phyloP scores from a whole-genome alignment of 2,888 invertebrate genomes.

The Diogma glabrata region DNA sequence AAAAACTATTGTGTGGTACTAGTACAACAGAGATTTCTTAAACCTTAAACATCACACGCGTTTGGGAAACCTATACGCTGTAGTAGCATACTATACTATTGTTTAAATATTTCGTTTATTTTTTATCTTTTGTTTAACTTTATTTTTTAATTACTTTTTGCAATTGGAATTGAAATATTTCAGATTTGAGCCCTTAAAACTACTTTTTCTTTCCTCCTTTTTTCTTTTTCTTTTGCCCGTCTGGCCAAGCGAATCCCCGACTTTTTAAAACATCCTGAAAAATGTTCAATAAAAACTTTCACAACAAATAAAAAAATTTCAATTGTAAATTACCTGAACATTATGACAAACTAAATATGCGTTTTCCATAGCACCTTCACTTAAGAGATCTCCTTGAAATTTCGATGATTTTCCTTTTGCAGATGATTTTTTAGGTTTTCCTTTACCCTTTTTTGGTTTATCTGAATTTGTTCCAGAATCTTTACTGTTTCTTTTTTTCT shows the following conservation, averaged over 20 bases:
- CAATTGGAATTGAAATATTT: too few species aligned
- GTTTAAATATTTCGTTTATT: too few species aligned
- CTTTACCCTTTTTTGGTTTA: constrained; percentile 40
- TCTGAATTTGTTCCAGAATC: constrained; percentile 35
- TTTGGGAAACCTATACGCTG: too few species aligned
- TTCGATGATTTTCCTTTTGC: constrained; percentile 42
- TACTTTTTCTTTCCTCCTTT: constrained; percentile 43
- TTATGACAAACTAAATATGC: constrained; percentile 90
- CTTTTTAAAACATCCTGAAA: constrained; percentile 65
- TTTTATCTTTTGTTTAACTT: too few species aligned
- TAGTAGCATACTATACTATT: too few species aligned
- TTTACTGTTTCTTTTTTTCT: constrained; percentile 45
- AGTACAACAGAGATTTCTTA: too few species aligned
- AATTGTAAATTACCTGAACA: constrained; percentile 51
- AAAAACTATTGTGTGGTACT: too few species aligned
- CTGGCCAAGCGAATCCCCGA: constrained; percentile 83
- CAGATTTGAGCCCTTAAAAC: too few species aligned
- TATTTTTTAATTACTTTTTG: too few species aligned
- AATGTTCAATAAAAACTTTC: not conserved
- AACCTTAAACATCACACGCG: too few species aligned
- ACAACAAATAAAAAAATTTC: constrained; percentile 4
- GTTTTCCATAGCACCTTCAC: constrained; percentile 85
- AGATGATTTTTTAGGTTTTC: constrained; percentile 35
- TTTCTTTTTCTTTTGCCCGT: constrained; percentile 77
- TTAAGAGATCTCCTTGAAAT: constrained; percentile 73